Percentiles rank a stretch among this genome's conserved stretches.
Conservation (phyloP, 30 jellyfish, hydroid and myxozoan genomes). For the Aurelia sp. region DNA sequence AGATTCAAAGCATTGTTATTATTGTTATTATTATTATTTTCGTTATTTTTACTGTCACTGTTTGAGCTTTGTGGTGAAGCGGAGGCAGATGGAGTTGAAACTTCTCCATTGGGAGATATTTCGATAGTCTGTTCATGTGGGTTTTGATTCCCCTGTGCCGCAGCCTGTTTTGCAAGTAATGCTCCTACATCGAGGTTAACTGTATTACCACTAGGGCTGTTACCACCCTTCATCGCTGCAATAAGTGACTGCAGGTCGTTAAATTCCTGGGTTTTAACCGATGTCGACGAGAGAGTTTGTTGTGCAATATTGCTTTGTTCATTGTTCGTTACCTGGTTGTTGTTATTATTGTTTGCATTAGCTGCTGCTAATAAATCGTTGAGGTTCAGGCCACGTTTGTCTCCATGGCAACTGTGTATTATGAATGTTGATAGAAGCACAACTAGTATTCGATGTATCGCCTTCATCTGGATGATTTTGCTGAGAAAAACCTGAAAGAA, state of each 20-base stretch:
- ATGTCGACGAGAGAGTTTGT: conserved; percentile 51
- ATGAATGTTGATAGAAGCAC: conserved; percentile 18
- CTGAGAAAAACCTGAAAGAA: neutral
- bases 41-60: conserved; percentile 2
- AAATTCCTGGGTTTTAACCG: conserved; percentile 81
- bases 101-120: conserved; percentile 37
- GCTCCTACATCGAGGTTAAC: conserved; percentile 58
- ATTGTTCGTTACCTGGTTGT: conserved; percentile 66
- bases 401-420: conserved; percentile 24
- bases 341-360: conserved; percentile 39
- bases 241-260: conserved; percentile 64
- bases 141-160: neutral
- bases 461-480: conserved; percentile 6
- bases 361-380: conserved; percentile 63
- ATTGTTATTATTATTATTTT: neutral
- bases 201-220: conserved; percentile 29
- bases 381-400: conserved; percentile 49
- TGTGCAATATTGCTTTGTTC: conserved; percentile 20
- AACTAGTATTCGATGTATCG: conserved; percentile 5
- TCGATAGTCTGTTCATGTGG: conserved; percentile 46
- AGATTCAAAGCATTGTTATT: conserved; percentile 20
- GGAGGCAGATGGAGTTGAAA: neutral
- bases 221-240: conserved; percentile 61
- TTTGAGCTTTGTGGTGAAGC: neutral
- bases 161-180: conserved; percentile 20